Percentiles rank a stretch among this genome's conserved stretches.
Conservation (phyloP, 2,113 vertebrate genomes). For the Notarius lentiginosus region DNA sequence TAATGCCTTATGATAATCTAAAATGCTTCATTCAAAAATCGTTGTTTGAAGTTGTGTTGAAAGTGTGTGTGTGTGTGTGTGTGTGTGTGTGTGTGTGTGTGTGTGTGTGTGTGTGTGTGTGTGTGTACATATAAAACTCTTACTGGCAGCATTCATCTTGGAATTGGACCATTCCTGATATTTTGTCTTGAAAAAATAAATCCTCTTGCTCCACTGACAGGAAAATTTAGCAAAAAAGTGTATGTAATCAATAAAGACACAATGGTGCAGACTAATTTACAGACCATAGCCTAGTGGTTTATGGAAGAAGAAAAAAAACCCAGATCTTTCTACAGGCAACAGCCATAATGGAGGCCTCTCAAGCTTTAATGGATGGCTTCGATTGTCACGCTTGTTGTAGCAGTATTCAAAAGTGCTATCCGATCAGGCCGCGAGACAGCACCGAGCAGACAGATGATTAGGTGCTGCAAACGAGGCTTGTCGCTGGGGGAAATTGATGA, state of each 20-base stretch:
- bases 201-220: conserved; percentile 91
- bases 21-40: conserved; percentile 31
- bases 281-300: conserved; percentile 80
- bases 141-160: conserved; percentile 6
- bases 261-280: conserved; percentile 89
- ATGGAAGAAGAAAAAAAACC: conserved; percentile 88
- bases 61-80: not conserved
- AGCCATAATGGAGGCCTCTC: conserved; percentile 89
- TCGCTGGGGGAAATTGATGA: conserved; percentile 95
- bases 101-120: not conserved
- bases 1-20: not conserved
- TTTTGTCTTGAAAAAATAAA: conserved; percentile 99
- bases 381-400: conserved; percentile 89
- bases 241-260: conserved; percentile 98
- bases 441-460: conserved; percentile 95
- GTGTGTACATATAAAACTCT: conserved; percentile 14
- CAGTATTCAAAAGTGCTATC: conserved; percentile 94
- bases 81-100: not conserved
- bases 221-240: conserved; percentile 91
- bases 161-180: conserved; percentile 52
- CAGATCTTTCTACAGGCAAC: conserved; percentile 85
- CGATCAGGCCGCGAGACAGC: conserved; percentile 93
- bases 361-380: conserved; percentile 88
- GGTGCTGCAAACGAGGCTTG: conserved; percentile 95
- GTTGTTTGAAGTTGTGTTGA: not conserved